A percentile compares a stretch with the other conserved stretches of the same genome.
Conservation (phyloP, 2,797 vertebrate species). For the Arrhamphus sclerolepis region DNA sequence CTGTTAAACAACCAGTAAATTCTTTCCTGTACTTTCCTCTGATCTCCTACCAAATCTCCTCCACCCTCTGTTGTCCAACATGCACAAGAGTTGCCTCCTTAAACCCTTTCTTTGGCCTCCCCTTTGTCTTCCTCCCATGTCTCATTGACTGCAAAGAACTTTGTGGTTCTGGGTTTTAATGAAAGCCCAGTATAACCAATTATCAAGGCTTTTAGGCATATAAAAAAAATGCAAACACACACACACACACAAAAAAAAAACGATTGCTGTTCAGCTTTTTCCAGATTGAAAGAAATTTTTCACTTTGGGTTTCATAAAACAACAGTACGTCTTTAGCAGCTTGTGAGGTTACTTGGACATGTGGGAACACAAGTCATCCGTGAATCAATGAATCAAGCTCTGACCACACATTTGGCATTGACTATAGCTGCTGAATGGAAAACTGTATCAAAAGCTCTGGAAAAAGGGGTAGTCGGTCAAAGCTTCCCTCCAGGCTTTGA, state of each 20-base stretch:
- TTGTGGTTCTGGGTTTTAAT: slow-evolving; percentile 15
- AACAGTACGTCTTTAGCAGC: slow-evolving; percentile 17
- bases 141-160: slow-evolving; percentile 8
- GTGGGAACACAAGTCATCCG: slow-evolving; percentile 25
- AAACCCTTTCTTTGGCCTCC: slow-evolving; percentile 18
- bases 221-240: too few species aligned
- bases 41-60: slow-evolving; percentile 25
- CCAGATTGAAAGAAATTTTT: background rate
- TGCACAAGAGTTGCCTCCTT: slow-evolving; percentile 4
- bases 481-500: slow-evolving; percentile 9
- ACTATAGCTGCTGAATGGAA: slow-evolving; percentile 29
- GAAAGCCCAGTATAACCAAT: slow-evolving; percentile 2
- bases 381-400: slow-evolving; percentile 23
- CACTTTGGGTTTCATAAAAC: slow-evolving; percentile 1
- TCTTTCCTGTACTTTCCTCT: slow-evolving; percentile 6
- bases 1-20: slow-evolving; percentile 43
- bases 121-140: background rate
- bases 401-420: slow-evolving; percentile 35
- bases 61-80: slow-evolving; percentile 1
- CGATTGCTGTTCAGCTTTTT: slow-evolving; percentile 9
- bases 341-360: slow-evolving; percentile 26
- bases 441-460: slow-evolving; percentile 20
- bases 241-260: background rate
- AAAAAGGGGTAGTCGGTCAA: slow-evolving; percentile 14
- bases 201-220: background rate